Evolutionary conservation across 2,888 invertebrate genomes (phyloP).

Genomic region (Harpagoxenus sublaevis): DNA sequence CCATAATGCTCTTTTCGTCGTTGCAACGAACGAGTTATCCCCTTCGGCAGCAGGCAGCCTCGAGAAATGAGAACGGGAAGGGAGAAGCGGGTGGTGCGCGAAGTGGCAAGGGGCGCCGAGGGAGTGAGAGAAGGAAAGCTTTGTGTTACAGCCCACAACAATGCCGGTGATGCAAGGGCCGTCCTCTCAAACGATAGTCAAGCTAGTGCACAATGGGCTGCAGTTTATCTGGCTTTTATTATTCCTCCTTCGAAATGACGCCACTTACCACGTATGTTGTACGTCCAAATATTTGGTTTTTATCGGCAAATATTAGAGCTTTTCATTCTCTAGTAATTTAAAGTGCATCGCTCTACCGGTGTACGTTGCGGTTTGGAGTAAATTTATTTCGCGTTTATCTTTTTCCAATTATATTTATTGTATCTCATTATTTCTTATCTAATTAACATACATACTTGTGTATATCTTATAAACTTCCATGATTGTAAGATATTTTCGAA

Average conservation of each 20-base stretch:
- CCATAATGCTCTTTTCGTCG: constrained; percentile 34
- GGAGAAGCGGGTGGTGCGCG: constrained; percentile 33
- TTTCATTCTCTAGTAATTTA: constrained; percentile 18
- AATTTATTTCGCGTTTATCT: constrained; percentile 9
- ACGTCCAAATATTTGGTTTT: constrained; percentile 66
- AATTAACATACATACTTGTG: background rate
- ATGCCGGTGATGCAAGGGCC: constrained; percentile 67
- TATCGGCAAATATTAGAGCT: constrained; percentile 56
- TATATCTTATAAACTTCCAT: background rate
- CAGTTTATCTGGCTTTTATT: constrained; percentile 82
- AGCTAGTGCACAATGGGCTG: constrained; percentile 74
- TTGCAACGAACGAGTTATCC: constrained; percentile 46
- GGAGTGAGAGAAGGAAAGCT: constrained; percentile 60
- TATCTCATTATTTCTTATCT: constrained; percentile 3
- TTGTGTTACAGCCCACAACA: constrained; percentile 74
- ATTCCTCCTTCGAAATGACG: constrained; percentile 77
- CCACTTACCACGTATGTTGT: constrained; percentile 59
- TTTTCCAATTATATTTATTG: background rate
- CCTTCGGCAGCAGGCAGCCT: constrained; percentile 22
- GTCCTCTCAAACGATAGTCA: constrained; percentile 70
- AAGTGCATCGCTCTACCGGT: background rate
- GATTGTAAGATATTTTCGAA: background rate
- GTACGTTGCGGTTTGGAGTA: background rate
- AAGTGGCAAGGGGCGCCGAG: constrained; percentile 43
- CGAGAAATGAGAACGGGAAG: constrained; percentile 48